phyloP scores from a whole-genome alignment of 2,113 vertebrate species.

The Cygnus atratus region DNA sequence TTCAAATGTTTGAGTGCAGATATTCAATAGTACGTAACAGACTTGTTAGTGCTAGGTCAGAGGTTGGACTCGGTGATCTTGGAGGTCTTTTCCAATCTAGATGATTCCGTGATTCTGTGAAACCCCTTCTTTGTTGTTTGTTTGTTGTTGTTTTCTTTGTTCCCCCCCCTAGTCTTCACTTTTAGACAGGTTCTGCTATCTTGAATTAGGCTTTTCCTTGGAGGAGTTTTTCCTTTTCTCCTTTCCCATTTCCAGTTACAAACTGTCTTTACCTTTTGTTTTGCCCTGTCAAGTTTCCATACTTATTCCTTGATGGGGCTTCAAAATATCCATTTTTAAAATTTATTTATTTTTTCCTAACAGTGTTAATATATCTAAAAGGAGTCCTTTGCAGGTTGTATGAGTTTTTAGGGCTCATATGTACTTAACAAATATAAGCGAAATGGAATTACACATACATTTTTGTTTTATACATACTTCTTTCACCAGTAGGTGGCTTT shows the following conservation, averaged over 20 bases:
- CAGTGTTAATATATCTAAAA: background rate
- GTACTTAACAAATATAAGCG: background rate
- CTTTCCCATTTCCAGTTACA: no score
- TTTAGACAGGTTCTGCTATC: background rate
- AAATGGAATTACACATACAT: accelerated
- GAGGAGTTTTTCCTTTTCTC: background rate
- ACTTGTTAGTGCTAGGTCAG: no score
- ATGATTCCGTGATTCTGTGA: no score
- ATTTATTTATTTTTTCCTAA: no score
- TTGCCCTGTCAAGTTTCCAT: background rate
- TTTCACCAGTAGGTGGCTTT: constrained; percentile 41
- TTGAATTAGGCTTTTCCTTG: background rate
- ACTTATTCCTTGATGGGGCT: no score
- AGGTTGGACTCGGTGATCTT: no score
- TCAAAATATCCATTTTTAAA: no score
- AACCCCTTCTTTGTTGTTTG: background rate
- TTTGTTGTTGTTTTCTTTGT: background rate
- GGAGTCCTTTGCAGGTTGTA: background rate
- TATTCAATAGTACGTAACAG: background rate
- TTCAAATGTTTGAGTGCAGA: background rate
- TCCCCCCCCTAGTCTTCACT: background rate
- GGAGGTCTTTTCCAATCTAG: no score
- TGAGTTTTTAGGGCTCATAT: no score
- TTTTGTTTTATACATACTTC: background rate
- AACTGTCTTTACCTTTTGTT: background rate